phyloP scores from a whole-genome alignment of 1,140 invertebrate species.

The Procambarus virginalis region DNA sequence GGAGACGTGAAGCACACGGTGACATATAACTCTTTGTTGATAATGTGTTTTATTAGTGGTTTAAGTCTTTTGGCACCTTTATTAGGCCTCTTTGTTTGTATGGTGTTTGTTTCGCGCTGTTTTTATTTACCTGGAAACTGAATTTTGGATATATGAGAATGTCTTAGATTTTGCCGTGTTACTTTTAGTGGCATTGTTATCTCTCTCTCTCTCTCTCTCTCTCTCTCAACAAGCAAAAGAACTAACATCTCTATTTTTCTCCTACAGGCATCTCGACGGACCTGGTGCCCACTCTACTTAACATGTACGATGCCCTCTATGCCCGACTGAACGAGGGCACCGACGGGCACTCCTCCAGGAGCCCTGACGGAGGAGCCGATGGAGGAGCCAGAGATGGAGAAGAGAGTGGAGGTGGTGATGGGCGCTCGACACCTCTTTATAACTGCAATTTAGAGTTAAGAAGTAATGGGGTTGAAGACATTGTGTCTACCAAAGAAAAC shows the following conservation, averaged over 20 bases:
- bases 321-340: slow-evolving; percentile 72
- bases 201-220: neutral
- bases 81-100: too few relatives aligned
- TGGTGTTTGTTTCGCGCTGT: too few relatives aligned
- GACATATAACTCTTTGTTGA: too few relatives aligned
- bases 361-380: slow-evolving; percentile 11
- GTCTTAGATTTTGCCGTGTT: neutral
- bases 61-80: too few relatives aligned
- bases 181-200: neutral
- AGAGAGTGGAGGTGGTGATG: neutral
- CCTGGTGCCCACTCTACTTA: slow-evolving; percentile 80
- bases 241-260: slow-evolving; percentile 71
- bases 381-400: slow-evolving; percentile 16
- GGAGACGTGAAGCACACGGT: too few relatives aligned
- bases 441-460: slow-evolving; percentile 35
- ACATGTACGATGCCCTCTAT: slow-evolving; percentile 81
- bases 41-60: too few relatives aligned
- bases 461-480: neutral
- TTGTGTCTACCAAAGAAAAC: slow-evolving; percentile 37
- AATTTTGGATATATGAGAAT: too few relatives aligned
- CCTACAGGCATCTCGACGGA: slow-evolving; percentile 79
- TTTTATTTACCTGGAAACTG: too few relatives aligned
- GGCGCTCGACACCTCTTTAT: too few relatives aligned
- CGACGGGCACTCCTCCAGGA: slow-evolving; percentile 31
- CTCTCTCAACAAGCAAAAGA: too few relatives aligned